Conservation (phyloP, 1,140 invertebrate species). For the Neodiprion lecontei region DNA sequence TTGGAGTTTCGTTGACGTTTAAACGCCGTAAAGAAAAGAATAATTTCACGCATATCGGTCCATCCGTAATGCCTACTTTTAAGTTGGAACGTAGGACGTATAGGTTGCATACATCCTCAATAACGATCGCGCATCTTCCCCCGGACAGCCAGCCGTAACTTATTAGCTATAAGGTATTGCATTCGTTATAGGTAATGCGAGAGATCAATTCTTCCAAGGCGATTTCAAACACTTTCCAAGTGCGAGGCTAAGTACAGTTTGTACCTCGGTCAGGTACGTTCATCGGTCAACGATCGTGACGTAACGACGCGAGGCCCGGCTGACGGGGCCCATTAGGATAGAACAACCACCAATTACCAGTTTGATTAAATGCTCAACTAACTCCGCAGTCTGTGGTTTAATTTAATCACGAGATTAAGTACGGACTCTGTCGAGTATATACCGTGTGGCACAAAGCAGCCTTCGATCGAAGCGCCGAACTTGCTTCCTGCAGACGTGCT, state of each 20-base stretch:
- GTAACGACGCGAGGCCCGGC: slow-evolving; percentile 28
- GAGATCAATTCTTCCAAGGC: background rate
- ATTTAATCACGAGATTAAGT: slow-evolving; percentile 60
- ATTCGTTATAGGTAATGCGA: slow-evolving; percentile 2
- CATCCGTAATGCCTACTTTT: no score
- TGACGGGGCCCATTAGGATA: slow-evolving; percentile 50
- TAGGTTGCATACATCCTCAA: no score
- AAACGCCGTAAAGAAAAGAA: no score
- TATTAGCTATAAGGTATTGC: background rate
- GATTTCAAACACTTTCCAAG: slow-evolving; percentile 7
- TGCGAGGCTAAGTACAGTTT: background rate
- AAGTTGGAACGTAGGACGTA: no score
- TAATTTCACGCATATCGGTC: no score
- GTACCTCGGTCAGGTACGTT: slow-evolving; percentile 34
- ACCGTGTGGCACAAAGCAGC: background rate
- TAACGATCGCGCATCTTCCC: no score
- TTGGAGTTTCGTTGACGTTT: no score
- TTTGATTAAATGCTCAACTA: slow-evolving; percentile 62
- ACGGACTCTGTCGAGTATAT: slow-evolving; percentile 28
- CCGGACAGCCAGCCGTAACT: background rate
- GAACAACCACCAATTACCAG: slow-evolving; percentile 57
- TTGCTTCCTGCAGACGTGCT: background rate
- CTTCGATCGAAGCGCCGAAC: background rate
- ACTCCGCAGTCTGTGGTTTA: slow-evolving; percentile 58
- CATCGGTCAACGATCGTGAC: slow-evolving; percentile 42